These are phyloP conservation scores for Caenorhabditis sp. DNA, from an alignment of 2,888 invertebrate species.

Conservation along the genomic window DNA sequence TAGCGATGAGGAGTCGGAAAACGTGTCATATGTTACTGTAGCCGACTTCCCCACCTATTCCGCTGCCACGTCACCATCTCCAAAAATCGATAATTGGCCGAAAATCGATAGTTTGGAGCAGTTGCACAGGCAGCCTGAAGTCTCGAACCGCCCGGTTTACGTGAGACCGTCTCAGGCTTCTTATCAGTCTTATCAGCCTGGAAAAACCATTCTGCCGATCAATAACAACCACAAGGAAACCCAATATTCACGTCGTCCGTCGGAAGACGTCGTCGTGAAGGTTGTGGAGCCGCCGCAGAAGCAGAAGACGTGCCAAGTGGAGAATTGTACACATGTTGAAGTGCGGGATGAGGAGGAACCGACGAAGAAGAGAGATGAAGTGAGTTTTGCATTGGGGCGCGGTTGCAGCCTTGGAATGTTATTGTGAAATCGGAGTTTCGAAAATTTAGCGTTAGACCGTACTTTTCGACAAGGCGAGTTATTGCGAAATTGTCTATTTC, in stretches of 20 bases:
- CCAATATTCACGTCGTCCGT: conserved; percentile 34
- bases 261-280: too few relatives aligned
- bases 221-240: too few relatives aligned
- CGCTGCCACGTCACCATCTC: conserved; percentile 21
- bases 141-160: conserved; percentile 30
- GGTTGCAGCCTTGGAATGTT: too few relatives aligned
- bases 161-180: conserved; percentile 5
- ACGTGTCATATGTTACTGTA: conserved; percentile 37
- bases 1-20: background rate
- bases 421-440: too few relatives aligned
- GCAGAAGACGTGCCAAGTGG: conserved; percentile 34
- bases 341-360: too few relatives aligned
- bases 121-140: conserved; percentile 40
- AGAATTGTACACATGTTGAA: conserved; percentile 58
- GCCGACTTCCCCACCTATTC: conserved; percentile 24
- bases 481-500: too few relatives aligned
- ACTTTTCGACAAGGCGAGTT: too few relatives aligned
- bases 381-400: too few relatives aligned
- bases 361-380: too few relatives aligned
- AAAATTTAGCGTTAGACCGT: too few relatives aligned
- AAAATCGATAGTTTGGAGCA: background rate
- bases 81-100: background rate
- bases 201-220: too few relatives aligned
- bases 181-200: too few relatives aligned
- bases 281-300: conserved; percentile 2